Percentiles rank a stretch among this genome's conserved stretches.
These are phyloP conservation scores for Leucoma salicis DNA, from an alignment of 2,888 invertebrate species.

Conservation along the genomic window DNA sequence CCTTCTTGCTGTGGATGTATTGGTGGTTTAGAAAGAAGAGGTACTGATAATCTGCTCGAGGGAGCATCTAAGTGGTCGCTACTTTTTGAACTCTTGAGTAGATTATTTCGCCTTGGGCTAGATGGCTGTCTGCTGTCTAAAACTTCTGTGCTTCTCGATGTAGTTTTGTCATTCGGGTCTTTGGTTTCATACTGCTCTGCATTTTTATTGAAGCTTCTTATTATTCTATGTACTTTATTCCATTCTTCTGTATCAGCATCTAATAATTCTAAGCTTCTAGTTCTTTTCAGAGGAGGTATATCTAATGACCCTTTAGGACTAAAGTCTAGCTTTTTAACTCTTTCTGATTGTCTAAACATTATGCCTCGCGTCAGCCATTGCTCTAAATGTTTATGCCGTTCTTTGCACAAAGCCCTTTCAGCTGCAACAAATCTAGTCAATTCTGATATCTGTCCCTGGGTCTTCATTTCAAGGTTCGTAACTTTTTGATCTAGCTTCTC, in stretches of 20 bases:
- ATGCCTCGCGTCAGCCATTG: slow-evolving; percentile 86
- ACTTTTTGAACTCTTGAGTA: slow-evolving; percentile 66
- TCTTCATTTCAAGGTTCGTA: slow-evolving; percentile 88
- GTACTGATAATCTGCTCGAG: slow-evolving; percentile 55
- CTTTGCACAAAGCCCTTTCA: slow-evolving; percentile 84
- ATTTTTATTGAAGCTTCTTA: slow-evolving; percentile 65
- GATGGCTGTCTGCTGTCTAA: slow-evolving; percentile 62
- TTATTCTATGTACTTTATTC: slow-evolving; percentile 65
- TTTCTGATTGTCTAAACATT: slow-evolving; percentile 81
- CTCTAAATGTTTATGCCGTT: slow-evolving; percentile 85
- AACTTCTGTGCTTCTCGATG: slow-evolving; percentile 79
- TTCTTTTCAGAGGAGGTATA: slow-evolving; percentile 84
- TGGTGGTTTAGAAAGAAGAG: slow-evolving; percentile 46
- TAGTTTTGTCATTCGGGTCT: slow-evolving; percentile 65
- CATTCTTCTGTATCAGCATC: slow-evolving; percentile 61
- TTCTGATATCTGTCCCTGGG: slow-evolving; percentile 87
- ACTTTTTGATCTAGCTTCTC: slow-evolving; percentile 91
- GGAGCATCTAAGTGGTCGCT: slow-evolving; percentile 70
- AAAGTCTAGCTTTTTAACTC: slow-evolving; percentile 68
- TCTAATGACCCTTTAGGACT: slow-evolving; percentile 79
- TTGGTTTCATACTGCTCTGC: slow-evolving; percentile 65
- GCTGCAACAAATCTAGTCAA: slow-evolving; percentile 85
- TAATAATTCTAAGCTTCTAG: slow-evolving; percentile 86
- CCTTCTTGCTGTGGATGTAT: slow-evolving; percentile 35
- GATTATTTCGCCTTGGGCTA: slow-evolving; percentile 56